Conservation (phyloP, 2,888 invertebrate genomes). For the Polylopha cassiicola region DNA sequence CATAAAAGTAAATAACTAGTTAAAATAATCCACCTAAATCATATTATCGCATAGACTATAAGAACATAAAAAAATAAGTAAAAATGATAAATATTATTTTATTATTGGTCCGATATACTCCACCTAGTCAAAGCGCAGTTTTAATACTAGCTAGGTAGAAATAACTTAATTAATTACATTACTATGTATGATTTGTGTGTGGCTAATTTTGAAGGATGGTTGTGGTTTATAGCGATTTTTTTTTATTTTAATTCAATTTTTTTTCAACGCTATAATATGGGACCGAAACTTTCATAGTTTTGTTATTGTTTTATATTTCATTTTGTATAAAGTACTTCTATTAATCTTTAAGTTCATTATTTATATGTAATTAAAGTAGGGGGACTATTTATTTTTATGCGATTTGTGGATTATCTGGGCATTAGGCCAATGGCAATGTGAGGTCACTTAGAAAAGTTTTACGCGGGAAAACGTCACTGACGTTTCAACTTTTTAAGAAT, state of each 20-base stretch:
- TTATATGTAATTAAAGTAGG: slow-evolving; percentile 67
- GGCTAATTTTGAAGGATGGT: slow-evolving; percentile 57
- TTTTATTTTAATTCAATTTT: slow-evolving; percentile 27
- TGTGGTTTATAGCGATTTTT: slow-evolving; percentile 51
- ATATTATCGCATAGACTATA: slow-evolving; percentile 17
- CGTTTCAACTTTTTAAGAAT: slow-evolving; percentile 26
- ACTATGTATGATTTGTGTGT: slow-evolving; percentile 46
- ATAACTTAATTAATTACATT: slow-evolving; percentile 49
- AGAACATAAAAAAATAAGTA: slow-evolving; percentile 1
- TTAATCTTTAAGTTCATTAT: slow-evolving; percentile 60
- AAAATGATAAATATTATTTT: slow-evolving; percentile 11
- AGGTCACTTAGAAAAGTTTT: slow-evolving; percentile 37
- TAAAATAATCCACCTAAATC: too few relatives aligned
- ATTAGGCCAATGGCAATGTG: slow-evolving; percentile 48
- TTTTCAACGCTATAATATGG: slow-evolving; percentile 36
- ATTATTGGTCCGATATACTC: slow-evolving; percentile 47
- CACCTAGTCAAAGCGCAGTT: slow-evolving; percentile 73
- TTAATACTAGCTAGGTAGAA: slow-evolving; percentile 63
- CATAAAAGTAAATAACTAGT: not conserved
- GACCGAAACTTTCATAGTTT: slow-evolving; percentile 44
- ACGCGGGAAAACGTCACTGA: slow-evolving; percentile 19
- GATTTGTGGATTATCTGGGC: slow-evolving; percentile 51
- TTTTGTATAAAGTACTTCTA: slow-evolving; percentile 67
- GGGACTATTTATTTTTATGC: slow-evolving; percentile 66
- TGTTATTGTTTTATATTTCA: slow-evolving; percentile 43